Evolutionary conservation across 2,113 vertebrate genomes (phyloP).

Genomic region (Cynopterus brachyotis): DNA sequence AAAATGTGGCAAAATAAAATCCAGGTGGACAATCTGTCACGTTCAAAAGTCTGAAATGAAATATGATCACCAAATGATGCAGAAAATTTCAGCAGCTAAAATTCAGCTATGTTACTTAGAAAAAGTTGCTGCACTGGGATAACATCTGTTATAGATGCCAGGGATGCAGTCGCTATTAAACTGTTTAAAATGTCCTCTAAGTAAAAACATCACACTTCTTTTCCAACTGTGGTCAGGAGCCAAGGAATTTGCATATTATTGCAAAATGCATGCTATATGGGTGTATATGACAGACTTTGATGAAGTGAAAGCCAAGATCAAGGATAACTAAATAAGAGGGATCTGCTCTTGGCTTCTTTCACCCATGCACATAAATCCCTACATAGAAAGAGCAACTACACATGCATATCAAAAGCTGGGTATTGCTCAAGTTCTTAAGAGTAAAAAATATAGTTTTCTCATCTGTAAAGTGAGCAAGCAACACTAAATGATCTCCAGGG

Average conservation of each 20-base stretch:
- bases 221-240: background rate
- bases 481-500: slow-evolving; percentile 63
- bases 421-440: slow-evolving; percentile 32
- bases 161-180: slow-evolving; percentile 34
- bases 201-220: slow-evolving; percentile 60
- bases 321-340: background rate
- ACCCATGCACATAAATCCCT: background rate
- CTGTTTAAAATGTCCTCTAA: slow-evolving; percentile 61
- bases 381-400: background rate
- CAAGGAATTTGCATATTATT: background rate
- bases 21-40: slow-evolving; percentile 85
- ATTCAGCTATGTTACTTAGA: slow-evolving; percentile 64
- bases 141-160: slow-evolving; percentile 65
- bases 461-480: slow-evolving; percentile 53
- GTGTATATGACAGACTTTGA: slow-evolving; percentile 22
- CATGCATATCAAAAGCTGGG: background rate
- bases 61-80: slow-evolving; percentile 79
- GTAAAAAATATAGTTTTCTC: slow-evolving; percentile 57
- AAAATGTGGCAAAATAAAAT: slow-evolving; percentile 89
- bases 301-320: slow-evolving; percentile 49
- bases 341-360: background rate
- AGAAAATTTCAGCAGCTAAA: slow-evolving; percentile 72
- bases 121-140: slow-evolving; percentile 30
- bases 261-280: slow-evolving; percentile 45
- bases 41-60: slow-evolving; percentile 88